These are phyloP conservation scores for Bellardia pandia DNA, from an alignment of 2,888 invertebrate genomes.

Conservation along the genomic window DNA sequence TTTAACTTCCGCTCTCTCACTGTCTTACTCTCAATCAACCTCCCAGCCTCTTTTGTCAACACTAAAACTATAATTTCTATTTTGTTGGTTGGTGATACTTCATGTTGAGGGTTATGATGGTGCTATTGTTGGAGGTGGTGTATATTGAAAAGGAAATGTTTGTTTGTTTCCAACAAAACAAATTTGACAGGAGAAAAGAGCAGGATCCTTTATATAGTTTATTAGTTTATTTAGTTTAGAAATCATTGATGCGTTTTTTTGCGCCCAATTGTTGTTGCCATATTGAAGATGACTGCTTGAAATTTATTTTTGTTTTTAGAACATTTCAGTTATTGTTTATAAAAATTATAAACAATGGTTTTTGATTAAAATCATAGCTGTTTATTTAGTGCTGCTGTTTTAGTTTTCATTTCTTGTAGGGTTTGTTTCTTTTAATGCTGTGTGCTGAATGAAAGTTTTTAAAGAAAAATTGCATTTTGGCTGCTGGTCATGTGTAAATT, in stretches of 20 bases:
- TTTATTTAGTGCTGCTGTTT: background rate
- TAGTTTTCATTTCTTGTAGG: constrained; percentile 11
- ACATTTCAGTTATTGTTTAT: constrained; percentile 26
- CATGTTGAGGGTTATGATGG: background rate
- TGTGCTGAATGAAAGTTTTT: background rate
- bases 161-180: background rate
- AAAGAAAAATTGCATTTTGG: background rate
- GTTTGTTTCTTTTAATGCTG: background rate
- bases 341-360: constrained; percentile 14
- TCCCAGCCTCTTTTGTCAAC: background rate
- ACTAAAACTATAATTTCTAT: background rate
- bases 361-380: background rate
- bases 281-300: constrained; percentile 7
- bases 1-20: constrained; percentile 35
- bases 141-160: constrained; percentile 18
- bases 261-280: constrained; percentile 20
- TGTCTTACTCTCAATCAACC: too few relatives aligned
- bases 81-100: background rate
- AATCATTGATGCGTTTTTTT: background rate
- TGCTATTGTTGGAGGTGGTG: background rate
- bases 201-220: background rate
- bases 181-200: background rate
- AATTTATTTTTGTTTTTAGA: background rate
- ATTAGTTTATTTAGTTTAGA: constrained; percentile 6
- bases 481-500: constrained; percentile 4